Evolutionary conservation across 2,113 vertebrate genomes (phyloP).

Genomic region (Chloebia gouldiae): DNA sequence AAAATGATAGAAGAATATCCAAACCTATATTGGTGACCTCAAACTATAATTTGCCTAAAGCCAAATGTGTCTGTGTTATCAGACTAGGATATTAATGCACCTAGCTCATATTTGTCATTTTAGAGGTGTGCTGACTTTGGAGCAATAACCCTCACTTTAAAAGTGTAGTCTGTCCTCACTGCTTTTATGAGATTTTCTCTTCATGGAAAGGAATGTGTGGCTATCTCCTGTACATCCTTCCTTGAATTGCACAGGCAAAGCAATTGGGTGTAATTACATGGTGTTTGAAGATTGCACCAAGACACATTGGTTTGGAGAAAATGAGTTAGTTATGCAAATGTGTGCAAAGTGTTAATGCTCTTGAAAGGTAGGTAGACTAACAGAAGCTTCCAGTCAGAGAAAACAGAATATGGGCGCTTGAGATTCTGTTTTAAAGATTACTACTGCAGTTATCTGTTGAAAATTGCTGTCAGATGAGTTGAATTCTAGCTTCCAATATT

Average conservation of each 20-base stretch:
- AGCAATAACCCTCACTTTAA: background rate
- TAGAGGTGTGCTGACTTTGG: background rate
- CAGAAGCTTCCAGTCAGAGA: background rate
- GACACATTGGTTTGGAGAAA: background rate
- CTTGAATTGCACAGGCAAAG: background rate
- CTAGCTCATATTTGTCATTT: background rate
- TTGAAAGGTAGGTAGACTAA: background rate
- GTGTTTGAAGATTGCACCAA: background rate
- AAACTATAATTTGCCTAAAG: background rate
- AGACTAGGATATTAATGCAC: background rate
- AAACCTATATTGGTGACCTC: background rate
- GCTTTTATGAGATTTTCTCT: background rate
- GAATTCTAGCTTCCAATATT: background rate
- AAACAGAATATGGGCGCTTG: background rate
- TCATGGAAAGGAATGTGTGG: background rate
- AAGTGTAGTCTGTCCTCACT: background rate
- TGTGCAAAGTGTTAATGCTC: background rate
- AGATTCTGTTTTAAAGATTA: background rate
- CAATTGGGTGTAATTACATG: background rate
- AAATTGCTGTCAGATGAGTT: background rate
- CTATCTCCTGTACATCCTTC: background rate
- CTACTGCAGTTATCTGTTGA: background rate
- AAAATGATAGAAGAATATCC: background rate
- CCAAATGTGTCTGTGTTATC: background rate
- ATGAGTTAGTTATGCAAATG: background rate